Conservation (phyloP, 2,797 vertebrate genomes). For the Australoheros facetus region DNA sequence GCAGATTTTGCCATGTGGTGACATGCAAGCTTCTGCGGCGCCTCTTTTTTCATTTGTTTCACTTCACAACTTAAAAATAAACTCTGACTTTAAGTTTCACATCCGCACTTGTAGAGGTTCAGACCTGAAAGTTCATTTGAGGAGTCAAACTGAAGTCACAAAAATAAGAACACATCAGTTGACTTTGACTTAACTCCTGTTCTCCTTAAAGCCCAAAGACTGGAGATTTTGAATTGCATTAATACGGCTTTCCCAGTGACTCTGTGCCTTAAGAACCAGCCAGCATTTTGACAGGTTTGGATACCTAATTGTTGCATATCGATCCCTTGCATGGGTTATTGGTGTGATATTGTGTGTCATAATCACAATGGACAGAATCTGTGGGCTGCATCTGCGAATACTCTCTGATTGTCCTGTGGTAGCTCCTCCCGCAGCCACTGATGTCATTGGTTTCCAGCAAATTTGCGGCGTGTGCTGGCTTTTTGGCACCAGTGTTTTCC, state of each 20-base stretch:
- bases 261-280: not conserved
- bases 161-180: not conserved
- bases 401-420: not conserved
- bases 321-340: not conserved
- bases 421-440: not conserved
- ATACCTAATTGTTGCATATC: not conserved
- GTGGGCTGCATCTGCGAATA: not conserved
- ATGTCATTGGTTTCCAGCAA: not conserved
- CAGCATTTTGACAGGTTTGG: not conserved
- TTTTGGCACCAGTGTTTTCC: not conserved
- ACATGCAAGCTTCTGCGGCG: not conserved
- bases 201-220: not conserved
- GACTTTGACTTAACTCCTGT: not conserved
- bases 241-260: not conserved
- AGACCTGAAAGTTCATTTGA: not conserved
- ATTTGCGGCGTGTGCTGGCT: not conserved
- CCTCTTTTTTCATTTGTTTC: not conserved
- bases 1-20: conserved; percentile 14
- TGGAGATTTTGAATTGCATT: not conserved
- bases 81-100: not conserved
- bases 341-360: not conserved
- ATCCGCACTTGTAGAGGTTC: not conserved
- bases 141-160: not conserved
- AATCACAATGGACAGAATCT: not conserved
- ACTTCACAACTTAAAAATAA: not conserved